These are phyloP conservation scores for Eupsilia transversa DNA, from an alignment of 2,888 invertebrate genomes.

Conservation along the genomic window DNA sequence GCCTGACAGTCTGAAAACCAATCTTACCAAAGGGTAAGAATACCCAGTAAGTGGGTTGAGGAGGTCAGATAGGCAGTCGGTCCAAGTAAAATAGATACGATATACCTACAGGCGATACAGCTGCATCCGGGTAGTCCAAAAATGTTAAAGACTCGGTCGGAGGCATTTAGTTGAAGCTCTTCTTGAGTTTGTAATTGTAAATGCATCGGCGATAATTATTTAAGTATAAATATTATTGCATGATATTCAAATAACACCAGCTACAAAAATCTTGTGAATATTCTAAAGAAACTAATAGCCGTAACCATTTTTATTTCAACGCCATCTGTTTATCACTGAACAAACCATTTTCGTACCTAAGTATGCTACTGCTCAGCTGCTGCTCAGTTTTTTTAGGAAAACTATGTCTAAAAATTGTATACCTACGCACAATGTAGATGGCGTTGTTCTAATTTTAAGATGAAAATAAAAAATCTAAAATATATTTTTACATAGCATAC, in stretches of 20 bases:
- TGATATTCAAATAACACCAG: neutral
- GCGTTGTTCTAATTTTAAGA: conserved; percentile 3
- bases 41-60: too few relatives aligned
- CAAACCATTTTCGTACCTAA: neutral
- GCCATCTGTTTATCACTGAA: conserved; percentile 26
- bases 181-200: neutral
- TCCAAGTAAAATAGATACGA: neutral
- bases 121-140: neutral
- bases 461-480: neutral
- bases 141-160: neutral
- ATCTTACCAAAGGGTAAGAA: neutral
- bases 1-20: neutral
- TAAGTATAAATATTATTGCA: neutral
- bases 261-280: neutral
- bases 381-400: neutral
- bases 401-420: neutral
- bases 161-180: neutral
- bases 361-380: neutral
- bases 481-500: too few relatives aligned
- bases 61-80: neutral
- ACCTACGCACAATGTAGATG: conserved; percentile 14
- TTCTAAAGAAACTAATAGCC: neutral
- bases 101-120: too few relatives aligned
- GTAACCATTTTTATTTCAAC: neutral
- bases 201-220: neutral